Conservation (phyloP, 2,797 vertebrate species). For the Xenops minutus region DNA sequence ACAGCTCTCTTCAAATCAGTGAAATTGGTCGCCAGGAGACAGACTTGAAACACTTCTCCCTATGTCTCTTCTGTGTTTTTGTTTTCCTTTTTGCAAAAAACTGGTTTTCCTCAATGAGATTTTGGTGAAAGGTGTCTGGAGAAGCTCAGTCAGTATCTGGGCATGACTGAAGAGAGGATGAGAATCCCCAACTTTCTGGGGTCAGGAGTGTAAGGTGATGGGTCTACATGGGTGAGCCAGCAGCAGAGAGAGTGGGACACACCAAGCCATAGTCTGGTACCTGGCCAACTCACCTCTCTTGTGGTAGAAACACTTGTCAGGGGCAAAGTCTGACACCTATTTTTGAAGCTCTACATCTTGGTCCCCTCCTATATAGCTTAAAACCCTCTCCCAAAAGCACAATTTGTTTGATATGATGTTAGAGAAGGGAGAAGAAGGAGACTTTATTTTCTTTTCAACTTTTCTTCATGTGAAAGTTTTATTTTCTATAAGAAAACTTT, state of each 20-base stretch:
- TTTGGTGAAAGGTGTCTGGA: background rate
- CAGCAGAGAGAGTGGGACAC: background rate
- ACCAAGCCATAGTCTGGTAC: background rate
- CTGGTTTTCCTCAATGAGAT: background rate
- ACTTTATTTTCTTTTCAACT: background rate
- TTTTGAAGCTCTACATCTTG: background rate
- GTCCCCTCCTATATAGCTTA: background rate
- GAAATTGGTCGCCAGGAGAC: background rate
- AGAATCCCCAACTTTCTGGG: background rate
- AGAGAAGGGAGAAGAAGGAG: background rate
- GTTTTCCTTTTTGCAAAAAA: background rate
- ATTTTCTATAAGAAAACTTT: background rate
- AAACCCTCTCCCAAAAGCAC: background rate
- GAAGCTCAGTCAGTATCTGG: background rate
- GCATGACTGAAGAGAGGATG: rapidly evolving
- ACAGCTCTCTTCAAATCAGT: background rate
- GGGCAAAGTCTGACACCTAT: background rate
- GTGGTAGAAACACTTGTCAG: background rate
- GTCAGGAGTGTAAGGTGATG: background rate
- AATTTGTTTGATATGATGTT: background rate
- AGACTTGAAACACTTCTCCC: background rate
- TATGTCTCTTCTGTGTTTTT: background rate
- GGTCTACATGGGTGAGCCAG: too few species aligned
- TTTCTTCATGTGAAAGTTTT: background rate
- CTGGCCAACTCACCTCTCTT: background rate